phyloP scores from a whole-genome alignment of 1,140 invertebrate species.

The Holotrichia oblita region DNA sequence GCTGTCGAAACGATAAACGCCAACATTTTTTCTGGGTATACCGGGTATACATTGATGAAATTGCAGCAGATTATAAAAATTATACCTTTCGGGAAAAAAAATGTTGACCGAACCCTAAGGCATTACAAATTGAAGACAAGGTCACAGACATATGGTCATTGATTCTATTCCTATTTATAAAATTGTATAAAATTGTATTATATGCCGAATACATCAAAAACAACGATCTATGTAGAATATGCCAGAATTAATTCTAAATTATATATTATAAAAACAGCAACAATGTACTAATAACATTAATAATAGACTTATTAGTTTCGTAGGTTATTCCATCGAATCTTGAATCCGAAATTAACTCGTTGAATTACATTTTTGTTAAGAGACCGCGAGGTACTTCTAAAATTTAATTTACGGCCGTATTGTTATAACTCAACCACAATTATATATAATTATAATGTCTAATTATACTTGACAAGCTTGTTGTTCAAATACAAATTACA shows the following conservation, averaged over 20 bases:
- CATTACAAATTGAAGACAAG: no score
- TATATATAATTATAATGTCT: constrained; percentile 10
- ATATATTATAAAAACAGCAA: background rate
- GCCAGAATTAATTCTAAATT: background rate
- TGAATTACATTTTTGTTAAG: background rate
- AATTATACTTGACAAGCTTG: constrained; percentile 4
- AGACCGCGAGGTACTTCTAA: background rate
- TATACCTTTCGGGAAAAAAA: no score
- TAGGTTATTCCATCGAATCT: background rate
- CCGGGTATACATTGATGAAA: no score
- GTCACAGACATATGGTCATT: no score
- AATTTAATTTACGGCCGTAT: constrained; percentile 8
- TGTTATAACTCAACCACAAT: background rate
- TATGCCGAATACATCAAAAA: no score
- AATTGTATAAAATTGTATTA: no score
- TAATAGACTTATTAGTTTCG: background rate
- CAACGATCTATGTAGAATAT: no score
- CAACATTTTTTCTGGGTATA: no score
- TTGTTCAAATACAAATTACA: background rate
- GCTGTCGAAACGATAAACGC: no score
- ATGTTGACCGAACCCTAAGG: no score
- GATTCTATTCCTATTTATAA: no score
- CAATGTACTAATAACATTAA: background rate
- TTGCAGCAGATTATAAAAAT: no score
- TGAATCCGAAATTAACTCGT: background rate